Percentiles rank a stretch among this genome's conserved stretches.
Conservation (phyloP, 2,113 vertebrate genomes). For the Columbina picui region DNA sequence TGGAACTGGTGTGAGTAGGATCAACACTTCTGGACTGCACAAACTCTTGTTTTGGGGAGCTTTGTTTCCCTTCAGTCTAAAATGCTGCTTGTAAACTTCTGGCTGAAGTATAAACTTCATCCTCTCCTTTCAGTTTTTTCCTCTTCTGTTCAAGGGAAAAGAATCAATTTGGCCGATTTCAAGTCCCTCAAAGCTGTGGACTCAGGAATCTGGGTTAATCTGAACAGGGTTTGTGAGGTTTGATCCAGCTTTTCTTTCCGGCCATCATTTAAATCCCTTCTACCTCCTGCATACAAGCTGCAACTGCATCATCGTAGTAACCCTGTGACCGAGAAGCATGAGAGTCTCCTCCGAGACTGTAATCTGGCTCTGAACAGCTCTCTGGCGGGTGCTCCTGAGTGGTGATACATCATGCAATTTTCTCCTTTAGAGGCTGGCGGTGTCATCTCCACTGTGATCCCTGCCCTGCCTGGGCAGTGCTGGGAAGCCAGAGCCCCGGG, state of each 20-base stretch:
- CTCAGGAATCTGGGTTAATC: slow-evolving; percentile 41
- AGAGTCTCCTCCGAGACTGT: slow-evolving; percentile 68
- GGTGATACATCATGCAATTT: slow-evolving; percentile 64
- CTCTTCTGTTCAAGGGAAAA: background rate
- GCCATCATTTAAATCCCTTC: slow-evolving; percentile 47
- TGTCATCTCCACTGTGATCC: slow-evolving; percentile 17
- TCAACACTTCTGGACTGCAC: background rate
- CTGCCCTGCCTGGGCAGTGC: background rate
- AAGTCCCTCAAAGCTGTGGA: background rate
- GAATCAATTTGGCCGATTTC: background rate
- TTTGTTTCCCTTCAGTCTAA: background rate
- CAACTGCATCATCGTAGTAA: slow-evolving; percentile 54
- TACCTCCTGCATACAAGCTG: background rate
- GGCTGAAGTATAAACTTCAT: background rate
- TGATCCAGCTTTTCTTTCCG: slow-evolving; percentile 56
- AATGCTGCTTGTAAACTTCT: background rate
- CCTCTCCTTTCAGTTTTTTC: background rate
- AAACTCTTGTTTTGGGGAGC: background rate
- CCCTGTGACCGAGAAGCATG: slow-evolving; percentile 64
- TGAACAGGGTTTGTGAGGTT: slow-evolving; percentile 16
- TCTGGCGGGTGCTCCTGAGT: slow-evolving; percentile 40
- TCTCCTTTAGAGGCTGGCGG: slow-evolving; percentile 2
- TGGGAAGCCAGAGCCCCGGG: background rate
- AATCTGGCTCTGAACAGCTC: slow-evolving; percentile 71
- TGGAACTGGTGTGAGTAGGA: background rate